Percentiles rank a stretch among this genome's conserved stretches.
These are phyloP conservation scores for Pangasius macronema DNA, from an alignment of 2,797 vertebrate genomes.

Conservation along the genomic window DNA sequence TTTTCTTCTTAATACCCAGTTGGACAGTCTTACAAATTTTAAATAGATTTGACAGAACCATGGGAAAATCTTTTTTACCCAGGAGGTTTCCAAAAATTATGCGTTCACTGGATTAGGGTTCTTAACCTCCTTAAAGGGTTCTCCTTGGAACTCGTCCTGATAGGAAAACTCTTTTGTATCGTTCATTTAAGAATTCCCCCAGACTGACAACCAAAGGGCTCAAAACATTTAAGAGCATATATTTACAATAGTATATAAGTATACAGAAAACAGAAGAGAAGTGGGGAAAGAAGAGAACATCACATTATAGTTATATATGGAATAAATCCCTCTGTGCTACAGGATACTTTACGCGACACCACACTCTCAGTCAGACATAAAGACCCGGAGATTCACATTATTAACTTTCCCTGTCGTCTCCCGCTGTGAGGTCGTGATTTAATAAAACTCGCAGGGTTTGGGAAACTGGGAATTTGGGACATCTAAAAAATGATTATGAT, in stretches of 20 bases:
- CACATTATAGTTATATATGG: background rate
- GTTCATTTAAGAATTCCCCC: background rate
- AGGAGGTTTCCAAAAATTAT: too few relatives aligned
- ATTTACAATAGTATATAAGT: background rate
- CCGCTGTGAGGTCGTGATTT: too few relatives aligned
- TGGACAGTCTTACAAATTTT: too few relatives aligned
- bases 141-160: background rate
- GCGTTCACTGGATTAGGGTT: background rate
- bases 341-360: background rate
- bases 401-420: too few relatives aligned
- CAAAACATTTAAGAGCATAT: background rate
- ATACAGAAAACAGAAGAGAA: background rate
- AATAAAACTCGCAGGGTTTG: too few relatives aligned
- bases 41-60: too few relatives aligned
- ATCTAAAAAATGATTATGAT: background rate
- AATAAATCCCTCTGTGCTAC: background rate
- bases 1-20: background rate
- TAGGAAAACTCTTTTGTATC: background rate
- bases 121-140: background rate
- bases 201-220: background rate
- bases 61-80: too few relatives aligned
- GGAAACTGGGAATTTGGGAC: background rate
- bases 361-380: too few relatives aligned
- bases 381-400: too few relatives aligned
- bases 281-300: background rate